Percentiles rank a stretch among this genome's conserved stretches.
Conservation (phyloP, 2,113 vertebrate genomes). For the Theristicus caerulescens region DNA sequence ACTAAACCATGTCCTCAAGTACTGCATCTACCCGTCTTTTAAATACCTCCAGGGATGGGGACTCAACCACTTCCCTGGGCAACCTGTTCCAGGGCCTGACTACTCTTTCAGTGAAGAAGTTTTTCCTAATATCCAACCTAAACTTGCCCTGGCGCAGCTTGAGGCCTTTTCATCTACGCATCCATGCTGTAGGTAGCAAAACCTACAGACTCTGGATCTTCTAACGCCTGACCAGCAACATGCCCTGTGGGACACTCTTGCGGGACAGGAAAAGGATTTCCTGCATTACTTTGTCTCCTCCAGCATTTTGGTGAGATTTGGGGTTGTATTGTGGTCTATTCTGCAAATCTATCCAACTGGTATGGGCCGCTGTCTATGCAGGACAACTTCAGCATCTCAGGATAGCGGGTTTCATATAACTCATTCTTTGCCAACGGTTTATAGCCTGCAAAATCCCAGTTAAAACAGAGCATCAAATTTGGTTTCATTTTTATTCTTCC, state of each 20-base stretch:
- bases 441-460: background rate
- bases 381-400: background rate
- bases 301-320: background rate
- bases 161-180: no score
- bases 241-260: background rate
- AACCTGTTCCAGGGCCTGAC: no score
- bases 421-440: background rate
- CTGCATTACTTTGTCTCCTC: background rate
- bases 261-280: background rate
- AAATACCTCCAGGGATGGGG: no score
- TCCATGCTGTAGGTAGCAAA: background rate
- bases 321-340: background rate
- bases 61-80: no score
- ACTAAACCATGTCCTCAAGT: no score
- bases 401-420: background rate
- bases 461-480: background rate
- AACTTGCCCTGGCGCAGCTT: no score
- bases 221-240: background rate
- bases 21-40: no score
- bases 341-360: background rate
- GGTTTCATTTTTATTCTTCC: background rate
- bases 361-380: rapidly evolving
- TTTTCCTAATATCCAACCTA: no score
- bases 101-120: no score
- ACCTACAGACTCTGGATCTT: background rate